Base-by-base conservation (phyloP, 2,888 invertebrate genomes). In the Clusia tigrina region DNA sequence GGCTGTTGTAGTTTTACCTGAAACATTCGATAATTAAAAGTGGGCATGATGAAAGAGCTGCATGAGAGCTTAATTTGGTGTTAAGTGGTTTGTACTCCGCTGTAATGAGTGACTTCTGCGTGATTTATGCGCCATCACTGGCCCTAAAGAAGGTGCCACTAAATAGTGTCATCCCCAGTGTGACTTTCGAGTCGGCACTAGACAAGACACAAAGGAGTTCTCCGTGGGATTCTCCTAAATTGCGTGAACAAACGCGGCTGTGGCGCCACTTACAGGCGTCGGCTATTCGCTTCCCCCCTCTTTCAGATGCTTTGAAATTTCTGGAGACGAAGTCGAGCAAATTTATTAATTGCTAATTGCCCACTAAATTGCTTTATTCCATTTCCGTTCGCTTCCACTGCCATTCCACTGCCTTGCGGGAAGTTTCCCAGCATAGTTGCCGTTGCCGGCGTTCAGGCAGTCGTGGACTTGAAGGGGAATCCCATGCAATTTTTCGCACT, bases 21-120 rank as follows among this genome's bases (percentile, higher is more conserved):
- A 69, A 72, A 72, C 67, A 68, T 71, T 70, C 68, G 71, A 74
- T 78, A 79, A 80, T 79, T 79, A 79, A 80, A 77, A 74, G 69
- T 72, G 70, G 71, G 73, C 66, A 54, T 54, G 38, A 54, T 58
- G 58, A 53, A 65, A 60, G 56, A 58, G 69, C 61, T 67, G 68
- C 65, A n/a, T 69, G 75, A 77, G 72, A 74, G 76, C 77, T 76
- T 76, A 78, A 78, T 74, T 74, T 71, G 70, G 68, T 73, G 74
- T 68, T 77, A 75, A 76, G 66, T 74, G 76, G 71, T 68, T 71
- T 68, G 58, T 42, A 42, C 42, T 42, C n/a, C n/a, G 42, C n/a
- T 6, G 42, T 42, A 42, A 42, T 42, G 42, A 15, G n/a, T 15
- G 32, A 32, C 6, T 5, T 32, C 12, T 32, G n/a, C n/a, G 12